Base-by-base conservation (phyloP, 2,888 invertebrate species). In the Meandrusa payeni region DNA sequence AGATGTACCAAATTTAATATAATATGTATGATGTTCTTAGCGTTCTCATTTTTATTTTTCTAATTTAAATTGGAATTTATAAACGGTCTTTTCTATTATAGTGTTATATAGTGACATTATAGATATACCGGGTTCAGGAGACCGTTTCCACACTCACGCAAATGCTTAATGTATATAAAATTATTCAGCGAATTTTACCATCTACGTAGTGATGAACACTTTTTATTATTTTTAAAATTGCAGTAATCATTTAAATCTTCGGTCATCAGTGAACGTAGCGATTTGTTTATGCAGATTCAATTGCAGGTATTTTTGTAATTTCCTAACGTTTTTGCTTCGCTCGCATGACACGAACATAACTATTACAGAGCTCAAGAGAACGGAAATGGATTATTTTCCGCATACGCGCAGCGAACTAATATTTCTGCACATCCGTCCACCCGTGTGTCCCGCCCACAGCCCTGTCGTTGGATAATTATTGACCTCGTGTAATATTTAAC, bases 351-450 rank as follows among this genome's bases (percentile, higher is more conserved):
- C 51, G 52, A 31, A 45, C 24, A 54, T 53, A 53, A 42, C 44
- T 41, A 42, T 23, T 26, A 24, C 42, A 15, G 29, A 39, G 41
- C 32, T 52, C 52, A 52, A 41, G 52, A 50, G 52, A 59, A 50
- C 81, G 85, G 85, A 85, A 78, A 65, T 52, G 37, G 61, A 37
- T 67, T 62, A 85, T 86, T 85, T 83, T 77, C 76, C 73, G 75
- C 71, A 64, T 71, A 63, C 66, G 69, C 65, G 67, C 69, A 58
- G 57, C 52, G 53, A 62, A 60, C 59, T 61, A 61, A 69, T 67
- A 55, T 59, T 60, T 59, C 40, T 40, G 45, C 56, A 55, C 62
- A 61, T 69, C 62, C 64, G 66, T 58, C 61, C 63, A 55, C 56
- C 55, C 47, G 53, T 55, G 43, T 36, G 41, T 40, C 33, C 52